Evolutionary conservation across 2,888 invertebrate species (phyloP).

Genomic region (Zaprionus obscuricornis): DNA sequence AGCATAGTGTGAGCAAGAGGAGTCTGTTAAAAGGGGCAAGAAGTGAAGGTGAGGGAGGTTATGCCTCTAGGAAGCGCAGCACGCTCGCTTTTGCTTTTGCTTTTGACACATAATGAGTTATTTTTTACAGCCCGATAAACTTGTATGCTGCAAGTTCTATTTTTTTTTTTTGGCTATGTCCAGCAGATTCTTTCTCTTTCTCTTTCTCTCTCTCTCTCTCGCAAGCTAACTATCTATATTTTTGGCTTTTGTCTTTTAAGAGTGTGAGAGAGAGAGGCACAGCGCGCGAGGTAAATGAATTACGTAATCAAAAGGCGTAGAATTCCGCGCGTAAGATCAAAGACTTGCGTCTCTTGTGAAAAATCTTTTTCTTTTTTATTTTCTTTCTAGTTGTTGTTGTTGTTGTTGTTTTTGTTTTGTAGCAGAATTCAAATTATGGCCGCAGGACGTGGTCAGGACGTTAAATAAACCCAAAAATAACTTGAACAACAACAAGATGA

Average conservation of each 20-base stretch:
- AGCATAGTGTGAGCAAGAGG: no score
- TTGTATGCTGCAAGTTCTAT: slow-evolving; percentile 44
- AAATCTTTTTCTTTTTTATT: no score
- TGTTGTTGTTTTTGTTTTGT: not conserved
- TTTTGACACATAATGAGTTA: slow-evolving; percentile 71
- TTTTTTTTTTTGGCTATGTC: slow-evolving; percentile 27
- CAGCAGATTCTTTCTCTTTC: no score
- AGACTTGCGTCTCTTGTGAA: slow-evolving; percentile 52
- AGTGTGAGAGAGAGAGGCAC: no score
- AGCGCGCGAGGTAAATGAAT: slow-evolving; percentile 72
- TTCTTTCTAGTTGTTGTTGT: no score
- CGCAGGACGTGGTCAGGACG: slow-evolving; percentile 63
- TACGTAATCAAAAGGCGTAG: slow-evolving; percentile 70
- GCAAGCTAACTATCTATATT: no score
- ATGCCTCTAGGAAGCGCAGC: not conserved
- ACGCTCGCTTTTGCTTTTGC: slow-evolving; percentile 18
- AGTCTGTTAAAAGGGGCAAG: not conserved
- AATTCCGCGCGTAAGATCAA: slow-evolving; percentile 55
- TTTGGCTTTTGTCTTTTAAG: no score
- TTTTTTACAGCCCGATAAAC: slow-evolving; percentile 56
- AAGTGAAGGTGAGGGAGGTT: not conserved
- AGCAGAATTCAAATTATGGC: slow-evolving; percentile 60
- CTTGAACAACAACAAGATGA: slow-evolving; percentile 1
- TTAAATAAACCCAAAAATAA: not conserved
- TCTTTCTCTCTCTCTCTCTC: no score